Percentiles rank a stretch among this genome's conserved stretches.
These are phyloP conservation scores for Baccha elongata DNA, from an alignment of 2,888 invertebrate genomes.

Conservation along the genomic window DNA sequence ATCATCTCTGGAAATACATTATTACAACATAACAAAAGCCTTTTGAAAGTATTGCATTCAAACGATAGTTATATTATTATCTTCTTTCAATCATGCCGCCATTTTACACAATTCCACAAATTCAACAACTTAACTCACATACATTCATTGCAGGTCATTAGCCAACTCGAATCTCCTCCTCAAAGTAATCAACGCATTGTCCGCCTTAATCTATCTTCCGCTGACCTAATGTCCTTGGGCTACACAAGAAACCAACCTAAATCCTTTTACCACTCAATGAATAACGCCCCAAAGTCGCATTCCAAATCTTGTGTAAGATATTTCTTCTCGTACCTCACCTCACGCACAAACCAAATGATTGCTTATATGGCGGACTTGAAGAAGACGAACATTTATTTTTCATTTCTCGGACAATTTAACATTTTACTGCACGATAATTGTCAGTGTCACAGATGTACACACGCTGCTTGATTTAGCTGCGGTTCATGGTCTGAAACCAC, in stretches of 20 bases:
- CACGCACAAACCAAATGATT: conserved; percentile 6
- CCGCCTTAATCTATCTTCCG: conserved; percentile 55
- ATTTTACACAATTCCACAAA: neutral
- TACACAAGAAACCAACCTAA: conserved; percentile 20
- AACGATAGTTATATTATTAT: neutral
- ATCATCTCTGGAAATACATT: neutral
- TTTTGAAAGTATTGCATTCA: neutral
- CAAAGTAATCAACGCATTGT: conserved; percentile 69
- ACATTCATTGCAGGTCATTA: conserved; percentile 64
- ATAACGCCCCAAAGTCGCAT: conserved; percentile 63
- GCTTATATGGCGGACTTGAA: neutral
- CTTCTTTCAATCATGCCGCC: neutral
- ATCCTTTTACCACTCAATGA: conserved; percentile 71
- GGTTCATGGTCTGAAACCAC: conserved; percentile 23
- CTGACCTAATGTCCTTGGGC: conserved; percentile 44
- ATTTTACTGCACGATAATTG: conserved; percentile 72
- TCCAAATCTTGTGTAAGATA: conserved; percentile 9
- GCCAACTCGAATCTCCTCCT: conserved; percentile 55
- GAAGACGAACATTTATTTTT: conserved; percentile 53
- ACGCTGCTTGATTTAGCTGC: conserved; percentile 1
- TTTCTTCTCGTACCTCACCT: neutral
- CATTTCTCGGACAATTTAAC: conserved; percentile 59
- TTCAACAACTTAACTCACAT: conserved; percentile 23
- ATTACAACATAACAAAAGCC: neutral
- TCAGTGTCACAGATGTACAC: conserved; percentile 67